Conservation (phyloP, 1,140 invertebrate genomes). For the Batillaria attramentaria region DNA sequence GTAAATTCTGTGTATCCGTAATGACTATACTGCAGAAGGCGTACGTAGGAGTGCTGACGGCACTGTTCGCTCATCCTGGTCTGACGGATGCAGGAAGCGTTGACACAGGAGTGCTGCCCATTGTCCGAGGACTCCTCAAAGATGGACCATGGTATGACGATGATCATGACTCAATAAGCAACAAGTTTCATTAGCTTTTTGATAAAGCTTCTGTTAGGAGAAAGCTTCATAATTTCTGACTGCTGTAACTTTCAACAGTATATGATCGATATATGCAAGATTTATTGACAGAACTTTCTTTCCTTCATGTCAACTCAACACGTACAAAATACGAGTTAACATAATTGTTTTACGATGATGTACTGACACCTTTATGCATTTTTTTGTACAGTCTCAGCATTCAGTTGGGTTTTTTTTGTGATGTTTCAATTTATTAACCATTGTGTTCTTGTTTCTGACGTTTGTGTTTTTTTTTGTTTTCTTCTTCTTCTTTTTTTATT, state of each 20-base stretch:
- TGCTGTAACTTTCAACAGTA: no score
- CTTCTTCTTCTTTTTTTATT: background rate
- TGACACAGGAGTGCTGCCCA: conserved; percentile 15
- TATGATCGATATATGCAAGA: no score
- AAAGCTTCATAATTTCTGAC: no score
- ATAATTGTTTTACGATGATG: no score
- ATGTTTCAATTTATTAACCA: background rate
- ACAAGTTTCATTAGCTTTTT: no score
- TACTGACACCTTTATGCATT: no score
- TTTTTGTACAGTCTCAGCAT: no score
- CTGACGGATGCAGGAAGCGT: conserved; percentile 9
- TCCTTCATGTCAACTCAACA: no score
- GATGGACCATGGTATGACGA: conserved; percentile 9
- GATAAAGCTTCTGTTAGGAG: no score
- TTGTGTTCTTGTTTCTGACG: background rate
- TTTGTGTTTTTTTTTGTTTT: background rate
- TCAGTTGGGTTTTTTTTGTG: background rate
- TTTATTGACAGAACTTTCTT: no score
- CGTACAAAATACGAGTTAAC: no score
- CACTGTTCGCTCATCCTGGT: conserved; percentile 5
- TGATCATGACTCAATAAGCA: background rate
- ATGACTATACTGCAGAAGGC: background rate
- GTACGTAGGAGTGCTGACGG: conserved; percentile 10
- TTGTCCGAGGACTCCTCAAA: conserved; percentile 3
- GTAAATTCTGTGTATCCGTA: background rate